phyloP scores from a whole-genome alignment of 2,888 invertebrate genomes.

The Cheilosia vulpina region DNA sequence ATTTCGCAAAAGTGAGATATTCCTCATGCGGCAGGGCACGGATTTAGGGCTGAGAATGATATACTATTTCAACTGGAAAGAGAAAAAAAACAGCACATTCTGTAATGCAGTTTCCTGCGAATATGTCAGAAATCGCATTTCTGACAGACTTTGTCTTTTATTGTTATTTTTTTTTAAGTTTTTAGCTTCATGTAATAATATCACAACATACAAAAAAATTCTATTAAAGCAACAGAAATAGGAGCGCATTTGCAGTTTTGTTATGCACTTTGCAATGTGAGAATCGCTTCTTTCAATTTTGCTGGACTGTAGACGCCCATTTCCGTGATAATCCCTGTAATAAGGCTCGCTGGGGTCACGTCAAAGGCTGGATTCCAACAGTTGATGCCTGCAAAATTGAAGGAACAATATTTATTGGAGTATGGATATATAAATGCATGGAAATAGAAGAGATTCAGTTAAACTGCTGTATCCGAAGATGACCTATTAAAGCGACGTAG shows the following conservation, averaged over 20 bases:
- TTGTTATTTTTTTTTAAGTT: constrained; percentile 48
- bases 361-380: constrained; percentile 99
- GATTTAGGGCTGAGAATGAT: constrained; percentile 15
- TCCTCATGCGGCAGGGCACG: neutral
- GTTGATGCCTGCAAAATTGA: constrained; percentile 88
- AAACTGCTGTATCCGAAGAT: too few relatives aligned
- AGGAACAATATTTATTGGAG: neutral
- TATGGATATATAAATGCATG: too few relatives aligned
- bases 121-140: constrained; percentile 41
- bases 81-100: neutral
- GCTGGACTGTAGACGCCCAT: constrained; percentile 91
- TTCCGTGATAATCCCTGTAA: constrained; percentile 97
- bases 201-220: constrained; percentile 73
- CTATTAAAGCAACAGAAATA: constrained; percentile 60
- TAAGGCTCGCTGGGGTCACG: constrained; percentile 96
- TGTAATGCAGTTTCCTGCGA: constrained; percentile 27
- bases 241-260: constrained; percentile 32
- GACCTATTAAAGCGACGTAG: too few relatives aligned
- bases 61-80: neutral
- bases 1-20: constrained; percentile 20
- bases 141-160: constrained; percentile 60
- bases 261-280: constrained; percentile 62
- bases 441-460: too few relatives aligned
- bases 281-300: constrained; percentile 80
- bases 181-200: constrained; percentile 71